Base-by-base conservation (phyloP, 2,888 invertebrate genomes). In the Mythimna loreyi region DNA sequence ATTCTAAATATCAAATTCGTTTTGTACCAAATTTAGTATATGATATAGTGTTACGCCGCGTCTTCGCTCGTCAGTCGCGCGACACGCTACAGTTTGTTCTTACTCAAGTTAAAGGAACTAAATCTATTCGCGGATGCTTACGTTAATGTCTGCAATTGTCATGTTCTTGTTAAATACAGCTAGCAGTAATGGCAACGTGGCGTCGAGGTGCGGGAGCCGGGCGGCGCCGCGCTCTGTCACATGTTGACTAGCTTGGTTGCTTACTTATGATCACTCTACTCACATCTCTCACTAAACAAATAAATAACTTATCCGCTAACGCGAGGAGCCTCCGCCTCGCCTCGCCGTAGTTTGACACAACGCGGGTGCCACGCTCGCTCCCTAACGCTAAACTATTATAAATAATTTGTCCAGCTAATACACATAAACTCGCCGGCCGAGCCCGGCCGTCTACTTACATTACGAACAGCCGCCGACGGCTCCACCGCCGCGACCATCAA, bases 351-450 rank as follows among this genome's bases (percentile, higher is more conserved):
- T 91, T 92, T 92, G 92, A 92, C 92, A 93, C 92, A 89, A 86
- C 79, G 85, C 87, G 85, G 86, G 69, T 86, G 72, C 83, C 73
- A 81, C 63, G 76, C 85, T 85, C 88, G 85, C 83, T 87, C 85
- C 82, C 83, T 89, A 90, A 83, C 71, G 78, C 89, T 91, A 90
- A 81, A 80, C 43, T 86, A 86, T 88, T 93, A 93, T 92, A 93
- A 94, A 94, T 94, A 94, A 92, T 94, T 94, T 94, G 94, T 94
- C 95, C 94, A 91, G 89, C 92, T 94, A 92, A 87, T 90, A 92
- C 90, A 90, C 88, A 89, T 90, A 88, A 89, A 88, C 89, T 89
- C 85, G 90, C 90, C 91, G 82, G 87, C 64, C 82, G 68, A 68
- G 71, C 71, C 86, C 87, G 87, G 87, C 75, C 88, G 81, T 86